phyloP scores from a whole-genome alignment of 2,797 vertebrate species.

The Cottoperca gobio region DNA sequence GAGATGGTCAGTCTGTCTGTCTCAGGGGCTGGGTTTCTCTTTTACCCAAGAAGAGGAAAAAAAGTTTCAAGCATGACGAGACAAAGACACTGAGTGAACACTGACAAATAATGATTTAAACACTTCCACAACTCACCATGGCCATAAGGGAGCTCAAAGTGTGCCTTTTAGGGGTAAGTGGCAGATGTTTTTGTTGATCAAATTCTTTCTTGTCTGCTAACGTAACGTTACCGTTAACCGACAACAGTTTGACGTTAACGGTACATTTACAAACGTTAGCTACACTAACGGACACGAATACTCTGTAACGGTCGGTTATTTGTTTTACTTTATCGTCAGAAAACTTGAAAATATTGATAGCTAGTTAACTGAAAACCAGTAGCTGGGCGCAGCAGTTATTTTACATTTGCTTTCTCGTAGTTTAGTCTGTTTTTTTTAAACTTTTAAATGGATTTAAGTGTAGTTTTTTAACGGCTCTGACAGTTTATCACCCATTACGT shows the following conservation, averaged over 20 bases:
- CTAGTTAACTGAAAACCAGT: not conserved
- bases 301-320: too few relatives aligned
- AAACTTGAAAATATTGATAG: slow-evolving; percentile 12
- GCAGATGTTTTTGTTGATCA: slow-evolving; percentile 61
- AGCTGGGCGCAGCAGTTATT: slow-evolving; percentile 21
- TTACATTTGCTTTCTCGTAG: not conserved
- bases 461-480: slow-evolving; percentile 6
- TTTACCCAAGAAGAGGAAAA: slow-evolving; percentile 49
- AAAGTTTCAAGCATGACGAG: slow-evolving; percentile 67
- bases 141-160: slow-evolving; percentile 98
- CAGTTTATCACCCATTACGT: slow-evolving; percentile 67
- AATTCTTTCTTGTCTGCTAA: slow-evolving; percentile 58
- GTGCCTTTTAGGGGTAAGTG: slow-evolving; percentile 97
- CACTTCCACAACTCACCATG: slow-evolving; percentile 78
- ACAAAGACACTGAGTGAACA: slow-evolving; percentile 64
- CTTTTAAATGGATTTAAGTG: not conserved
- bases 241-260: slow-evolving; percentile 25
- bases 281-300: not conserved
- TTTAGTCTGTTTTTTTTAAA: not conserved
- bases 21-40: slow-evolving; percentile 70
- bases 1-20: slow-evolving; percentile 59
- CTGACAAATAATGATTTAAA: slow-evolving; percentile 63
- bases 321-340: not conserved
- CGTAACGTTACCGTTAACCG: not conserved
- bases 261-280: not conserved